Percentiles rank a stretch among this genome's conserved stretches.
These are phyloP conservation scores for Spodoptera frugiperda DNA, from an alignment of 1,140 invertebrate genomes.

Conservation along the genomic window DNA sequence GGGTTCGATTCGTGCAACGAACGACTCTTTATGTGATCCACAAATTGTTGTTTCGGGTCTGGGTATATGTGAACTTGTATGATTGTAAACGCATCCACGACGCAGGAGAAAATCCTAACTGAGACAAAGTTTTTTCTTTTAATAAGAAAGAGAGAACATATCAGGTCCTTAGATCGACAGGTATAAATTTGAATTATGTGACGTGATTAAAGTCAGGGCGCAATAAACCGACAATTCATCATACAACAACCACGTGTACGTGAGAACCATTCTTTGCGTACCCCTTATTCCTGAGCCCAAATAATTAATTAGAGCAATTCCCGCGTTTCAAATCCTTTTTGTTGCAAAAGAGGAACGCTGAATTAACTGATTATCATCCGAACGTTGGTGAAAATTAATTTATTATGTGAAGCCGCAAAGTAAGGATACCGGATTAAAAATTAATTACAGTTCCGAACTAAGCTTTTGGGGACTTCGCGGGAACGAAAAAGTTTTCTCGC, in stretches of 20 bases:
- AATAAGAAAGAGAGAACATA: too few species aligned
- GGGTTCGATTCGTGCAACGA: too few species aligned
- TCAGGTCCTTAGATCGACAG: too few species aligned
- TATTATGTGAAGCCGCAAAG: slow-evolving; percentile 74
- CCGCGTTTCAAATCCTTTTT: slow-evolving; percentile 49
- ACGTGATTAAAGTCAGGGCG: too few species aligned
- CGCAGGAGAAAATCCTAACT: too few species aligned
- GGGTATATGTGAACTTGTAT: too few species aligned
- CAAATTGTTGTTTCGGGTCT: too few species aligned
- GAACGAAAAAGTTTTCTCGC: slow-evolving; percentile 61
- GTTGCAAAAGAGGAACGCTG: slow-evolving; percentile 51
- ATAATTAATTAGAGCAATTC: slow-evolving; percentile 54
- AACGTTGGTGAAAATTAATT: slow-evolving; percentile 69
- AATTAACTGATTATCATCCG: slow-evolving; percentile 67
- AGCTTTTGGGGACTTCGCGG: slow-evolving; percentile 56
- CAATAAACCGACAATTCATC: slow-evolving; percentile 37
- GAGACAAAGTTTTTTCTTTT: too few species aligned
- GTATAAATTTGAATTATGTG: too few species aligned
- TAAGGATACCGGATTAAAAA: slow-evolving; percentile 78
- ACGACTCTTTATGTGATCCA: too few species aligned
- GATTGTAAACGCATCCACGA: too few species aligned
- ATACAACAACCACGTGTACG: slow-evolving; percentile 3
- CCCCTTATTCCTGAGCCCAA: slow-evolving; percentile 40
- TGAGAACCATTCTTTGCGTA: slow-evolving; percentile 24
- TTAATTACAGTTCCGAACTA: slow-evolving; percentile 73